Base-by-base conservation (phyloP, 2,888 invertebrate species). In the Hermaeophaga mercurialis region DNA sequence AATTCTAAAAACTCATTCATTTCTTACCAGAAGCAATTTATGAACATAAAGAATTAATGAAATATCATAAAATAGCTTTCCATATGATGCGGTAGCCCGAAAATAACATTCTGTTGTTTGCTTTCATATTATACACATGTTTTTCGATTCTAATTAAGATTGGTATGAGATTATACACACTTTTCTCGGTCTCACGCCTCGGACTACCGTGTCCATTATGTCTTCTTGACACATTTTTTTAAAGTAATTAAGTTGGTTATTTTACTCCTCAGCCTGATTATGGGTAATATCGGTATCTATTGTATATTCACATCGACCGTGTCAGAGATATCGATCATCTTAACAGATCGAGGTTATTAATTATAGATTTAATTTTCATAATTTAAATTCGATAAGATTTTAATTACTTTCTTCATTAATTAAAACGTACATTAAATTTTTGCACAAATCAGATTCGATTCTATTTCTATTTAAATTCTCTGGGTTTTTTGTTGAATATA, bases 221-320 rank as follows among this genome's bases (percentile, higher is more conserved):
- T 31, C 31, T 36, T 36, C 36, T 36, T 36, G 36, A 36, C 36
- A 36, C 36, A 36, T 36, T 36, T 33, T 33, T 36, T 36, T 36
- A 15, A 36, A 36, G 36, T 36, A 36, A 36, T 36, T 36, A 36
- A 36, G 36, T 36, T 12, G 9, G 31, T 31, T 31, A 31, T 11
- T 31, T 36, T 17, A 36, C 17, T 36, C 36, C 9, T 36, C 36
- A 12, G 17, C 36, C 11, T 7, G 36, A 36, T 36, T 36, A 36
- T 36, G 2, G 36, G 15, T 36, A 36, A 14, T 36, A 12, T 31
- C n/a, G 31, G 11, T 36, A 6, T 11, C 14, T 15, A 36, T 17
- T 36, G 36, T 36, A 14, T 17, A 11, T 7, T 33, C 33, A 33
- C 2, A 33, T 2, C n/a, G 12, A 12, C 12, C 6, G 6, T 5